These are phyloP conservation scores for Zaprionus ghesquierei DNA, from an alignment of 1,140 invertebrate species.

Conservation along the genomic window DNA sequence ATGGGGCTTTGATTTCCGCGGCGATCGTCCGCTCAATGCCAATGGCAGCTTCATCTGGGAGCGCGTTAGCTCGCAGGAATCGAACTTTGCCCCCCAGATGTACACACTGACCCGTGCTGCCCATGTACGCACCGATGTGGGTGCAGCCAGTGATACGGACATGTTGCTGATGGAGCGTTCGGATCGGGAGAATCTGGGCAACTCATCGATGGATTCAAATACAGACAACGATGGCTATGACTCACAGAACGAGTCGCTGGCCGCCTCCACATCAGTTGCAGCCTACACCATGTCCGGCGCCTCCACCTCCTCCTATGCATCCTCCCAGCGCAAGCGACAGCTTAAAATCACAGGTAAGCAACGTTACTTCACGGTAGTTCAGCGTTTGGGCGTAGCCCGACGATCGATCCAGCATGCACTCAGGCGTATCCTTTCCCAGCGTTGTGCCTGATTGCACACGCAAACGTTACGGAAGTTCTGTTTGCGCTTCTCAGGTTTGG, in stretches of 20 bases:
- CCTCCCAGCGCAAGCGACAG: slow-evolving; percentile 67
- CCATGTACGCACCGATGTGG: slow-evolving; percentile 59
- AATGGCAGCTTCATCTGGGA: slow-evolving; percentile 73
- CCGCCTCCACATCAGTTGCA: slow-evolving; percentile 45
- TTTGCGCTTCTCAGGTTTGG: slow-evolving; percentile 11
- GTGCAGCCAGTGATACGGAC: slow-evolving; percentile 55
- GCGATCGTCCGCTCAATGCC: slow-evolving; percentile 57
- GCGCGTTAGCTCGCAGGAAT: slow-evolving; percentile 73
- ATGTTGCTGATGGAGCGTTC: slow-evolving; percentile 69
- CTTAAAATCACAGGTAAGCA: slow-evolving; percentile 82
- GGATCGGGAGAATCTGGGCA: slow-evolving; percentile 71
- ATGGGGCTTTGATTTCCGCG: slow-evolving; percentile 81
- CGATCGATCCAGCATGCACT: not conserved
- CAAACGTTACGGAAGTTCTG: slow-evolving; percentile 31
- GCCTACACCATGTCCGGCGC: slow-evolving; percentile 21
- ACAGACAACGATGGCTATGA: slow-evolving; percentile 73
- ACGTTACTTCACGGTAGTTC: not conserved
- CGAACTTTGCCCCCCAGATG: slow-evolving; percentile 68
- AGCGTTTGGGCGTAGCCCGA: not conserved
- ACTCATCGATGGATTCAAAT: slow-evolving; percentile 59
- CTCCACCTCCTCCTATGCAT: slow-evolving; percentile 16
- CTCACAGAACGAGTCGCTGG: slow-evolving; percentile 60
- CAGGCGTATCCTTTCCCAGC: slow-evolving; percentile 57
- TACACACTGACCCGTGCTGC: slow-evolving; percentile 79
- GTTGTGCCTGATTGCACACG: slow-evolving; percentile 62